Evolutionary conservation across 2,113 vertebrate species (phyloP).

Genomic region (Sturnus vulgaris): DNA sequence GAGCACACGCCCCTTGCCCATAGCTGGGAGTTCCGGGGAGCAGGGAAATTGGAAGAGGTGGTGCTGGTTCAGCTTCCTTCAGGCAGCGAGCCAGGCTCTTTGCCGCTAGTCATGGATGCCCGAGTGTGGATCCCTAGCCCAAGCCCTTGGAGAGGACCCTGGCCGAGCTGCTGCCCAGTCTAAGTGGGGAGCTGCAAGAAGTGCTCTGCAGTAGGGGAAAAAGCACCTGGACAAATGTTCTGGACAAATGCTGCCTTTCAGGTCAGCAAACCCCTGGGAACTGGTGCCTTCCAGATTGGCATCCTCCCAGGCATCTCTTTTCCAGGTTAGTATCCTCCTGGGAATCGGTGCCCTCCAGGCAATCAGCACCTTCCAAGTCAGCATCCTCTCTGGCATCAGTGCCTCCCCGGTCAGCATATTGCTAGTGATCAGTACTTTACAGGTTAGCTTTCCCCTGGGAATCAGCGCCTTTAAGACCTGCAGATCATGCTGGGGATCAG

Average conservation of each 20-base stretch:
- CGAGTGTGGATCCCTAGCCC: neutral
- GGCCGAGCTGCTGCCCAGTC: neutral
- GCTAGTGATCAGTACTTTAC: neutral
- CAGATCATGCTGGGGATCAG: neutral
- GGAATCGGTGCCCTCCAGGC: neutral
- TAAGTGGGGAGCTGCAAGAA: neutral
- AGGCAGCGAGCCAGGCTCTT: neutral
- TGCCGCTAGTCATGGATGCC: neutral
- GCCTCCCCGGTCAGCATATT: neutral
- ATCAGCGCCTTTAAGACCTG: neutral
- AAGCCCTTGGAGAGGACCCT: neutral
- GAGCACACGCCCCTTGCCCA: neutral
- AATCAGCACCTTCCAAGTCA: neutral
- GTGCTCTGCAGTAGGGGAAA: neutral
- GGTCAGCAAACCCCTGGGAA: neutral
- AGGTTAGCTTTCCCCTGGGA: neutral
- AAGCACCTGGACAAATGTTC: neutral
- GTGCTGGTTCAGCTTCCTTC: neutral
- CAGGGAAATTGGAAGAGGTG: neutral
- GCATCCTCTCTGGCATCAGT: neutral
- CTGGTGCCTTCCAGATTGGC: neutral
- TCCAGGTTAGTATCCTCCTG: neutral
- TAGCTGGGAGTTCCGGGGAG: accelerated
- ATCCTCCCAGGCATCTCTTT: neutral
- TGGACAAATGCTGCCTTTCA: neutral